Conservation (phyloP, 2,113 vertebrate genomes). For the Cephalopterus ornatus region DNA sequence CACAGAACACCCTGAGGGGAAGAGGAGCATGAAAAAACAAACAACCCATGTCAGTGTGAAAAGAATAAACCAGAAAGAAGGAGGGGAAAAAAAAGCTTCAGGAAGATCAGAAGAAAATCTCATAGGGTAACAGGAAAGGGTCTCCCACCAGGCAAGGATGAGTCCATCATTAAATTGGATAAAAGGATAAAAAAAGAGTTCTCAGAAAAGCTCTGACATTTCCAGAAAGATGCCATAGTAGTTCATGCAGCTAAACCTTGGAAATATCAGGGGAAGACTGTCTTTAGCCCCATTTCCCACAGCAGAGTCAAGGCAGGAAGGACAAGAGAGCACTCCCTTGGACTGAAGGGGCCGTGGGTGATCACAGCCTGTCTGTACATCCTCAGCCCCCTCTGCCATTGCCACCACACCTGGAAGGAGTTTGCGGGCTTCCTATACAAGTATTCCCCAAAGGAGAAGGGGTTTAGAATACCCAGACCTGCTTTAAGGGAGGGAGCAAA, state of each 20-base stretch:
- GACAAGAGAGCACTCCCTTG: rapidly evolving
- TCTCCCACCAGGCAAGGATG: neutral
- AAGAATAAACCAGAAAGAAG: neutral
- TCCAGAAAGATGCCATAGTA: neutral
- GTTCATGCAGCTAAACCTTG: neutral
- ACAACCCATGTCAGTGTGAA: neutral
- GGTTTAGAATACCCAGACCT: neutral
- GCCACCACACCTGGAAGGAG: neutral
- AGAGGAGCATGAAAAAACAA: neutral
- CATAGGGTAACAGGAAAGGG: neutral
- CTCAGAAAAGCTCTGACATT: neutral
- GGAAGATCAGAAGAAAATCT: neutral
- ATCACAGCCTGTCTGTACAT: neutral
- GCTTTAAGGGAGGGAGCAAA: neutral
- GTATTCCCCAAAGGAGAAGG: neutral
- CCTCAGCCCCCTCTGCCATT: neutral
- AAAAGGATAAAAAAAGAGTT: neutral
- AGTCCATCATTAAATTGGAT: neutral
- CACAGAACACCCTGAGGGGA: neutral
- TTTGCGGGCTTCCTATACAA: rapidly evolving
- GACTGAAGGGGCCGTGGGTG: rapidly evolving
- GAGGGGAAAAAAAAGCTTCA: neutral
- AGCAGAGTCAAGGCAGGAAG: neutral
- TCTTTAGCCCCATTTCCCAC: neutral
- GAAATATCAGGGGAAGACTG: neutral